Evolutionary conservation across 1,140 invertebrate species (phyloP).

Genomic region (Eurytemora carolleeae): DNA sequence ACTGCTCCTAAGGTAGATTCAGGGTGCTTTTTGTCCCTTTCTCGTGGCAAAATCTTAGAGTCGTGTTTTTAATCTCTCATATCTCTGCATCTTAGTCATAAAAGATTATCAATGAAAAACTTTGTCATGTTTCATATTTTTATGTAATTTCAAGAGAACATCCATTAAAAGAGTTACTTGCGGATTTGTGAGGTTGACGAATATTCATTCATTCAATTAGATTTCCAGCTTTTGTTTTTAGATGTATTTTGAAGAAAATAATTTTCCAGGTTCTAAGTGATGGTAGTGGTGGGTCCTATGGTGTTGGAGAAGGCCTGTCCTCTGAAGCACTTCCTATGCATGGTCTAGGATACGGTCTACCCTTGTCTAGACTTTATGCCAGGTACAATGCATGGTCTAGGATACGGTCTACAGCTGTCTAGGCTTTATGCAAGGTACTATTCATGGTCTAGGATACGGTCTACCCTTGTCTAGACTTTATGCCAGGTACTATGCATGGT

Average conservation of each 20-base stretch:
- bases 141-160: too few relatives aligned
- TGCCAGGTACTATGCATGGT: constrained; percentile 53
- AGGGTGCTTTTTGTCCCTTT: too few relatives aligned
- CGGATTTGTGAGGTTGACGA: too few relatives aligned
- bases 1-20: constrained; percentile 85
- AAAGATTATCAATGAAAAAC: too few relatives aligned
- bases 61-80: too few relatives aligned
- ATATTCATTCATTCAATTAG: too few relatives aligned
- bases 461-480: constrained; percentile 87
- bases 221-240: too few relatives aligned
- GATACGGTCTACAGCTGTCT: constrained; percentile 90
- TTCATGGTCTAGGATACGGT: constrained; percentile 52
- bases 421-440: constrained; percentile 63
- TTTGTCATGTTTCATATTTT: too few relatives aligned
- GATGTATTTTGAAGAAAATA: too few relatives aligned
- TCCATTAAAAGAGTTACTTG: too few relatives aligned
- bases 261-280: constrained; percentile 50
- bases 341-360: constrained; percentile 67
- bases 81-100: too few relatives aligned
- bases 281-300: background rate
- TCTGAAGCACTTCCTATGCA: constrained; percentile 2
- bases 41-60: too few relatives aligned
- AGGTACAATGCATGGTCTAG: constrained; percentile 43
- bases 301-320: background rate
- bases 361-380: constrained; percentile 86